phyloP scores from a whole-genome alignment of 2,113 vertebrate genomes.

The Taurulus bubalis region DNA sequence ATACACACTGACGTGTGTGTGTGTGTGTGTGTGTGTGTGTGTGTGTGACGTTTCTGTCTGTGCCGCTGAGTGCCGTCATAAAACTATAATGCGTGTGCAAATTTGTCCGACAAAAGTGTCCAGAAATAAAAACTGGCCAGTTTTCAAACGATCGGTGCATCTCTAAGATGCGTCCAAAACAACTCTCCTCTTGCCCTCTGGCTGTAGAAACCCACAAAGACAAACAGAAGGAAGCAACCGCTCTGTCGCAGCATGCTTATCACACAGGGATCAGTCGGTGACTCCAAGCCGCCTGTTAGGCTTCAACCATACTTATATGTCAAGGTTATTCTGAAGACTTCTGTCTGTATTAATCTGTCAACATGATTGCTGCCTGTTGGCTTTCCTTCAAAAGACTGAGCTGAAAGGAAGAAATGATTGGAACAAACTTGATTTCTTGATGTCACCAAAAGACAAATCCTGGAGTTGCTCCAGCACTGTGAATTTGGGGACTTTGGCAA shows the following conservation, averaged over 20 bases:
- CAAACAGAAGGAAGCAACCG: neutral
- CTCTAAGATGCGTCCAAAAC: neutral
- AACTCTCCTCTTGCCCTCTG: neutral
- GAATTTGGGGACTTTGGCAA: conserved; percentile 29
- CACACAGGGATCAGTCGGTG: neutral
- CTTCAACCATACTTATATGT: neutral
- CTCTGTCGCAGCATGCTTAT: neutral
- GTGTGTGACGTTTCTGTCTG: neutral
- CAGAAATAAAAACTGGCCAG: neutral
- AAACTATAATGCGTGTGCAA: neutral
- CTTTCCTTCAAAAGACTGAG: neutral
- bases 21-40: too few relatives aligned
- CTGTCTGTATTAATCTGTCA: conserved; percentile 4
- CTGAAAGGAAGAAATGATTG: conserved; percentile 8
- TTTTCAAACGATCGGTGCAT: too few relatives aligned
- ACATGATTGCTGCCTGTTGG: neutral
- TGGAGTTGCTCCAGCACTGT: conserved; percentile 2
- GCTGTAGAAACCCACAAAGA: neutral
- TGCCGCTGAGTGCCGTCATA: neutral
- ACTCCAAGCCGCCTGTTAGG: neutral
- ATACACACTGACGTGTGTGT: too few relatives aligned
- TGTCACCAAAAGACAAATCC: conserved; percentile 15
- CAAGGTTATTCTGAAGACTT: conserved; percentile 24
- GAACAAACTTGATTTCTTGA: neutral
- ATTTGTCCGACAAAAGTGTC: neutral